These are phyloP conservation scores for Vultur gryphus DNA, from an alignment of 2,797 vertebrate genomes.

Conservation along the genomic window DNA sequence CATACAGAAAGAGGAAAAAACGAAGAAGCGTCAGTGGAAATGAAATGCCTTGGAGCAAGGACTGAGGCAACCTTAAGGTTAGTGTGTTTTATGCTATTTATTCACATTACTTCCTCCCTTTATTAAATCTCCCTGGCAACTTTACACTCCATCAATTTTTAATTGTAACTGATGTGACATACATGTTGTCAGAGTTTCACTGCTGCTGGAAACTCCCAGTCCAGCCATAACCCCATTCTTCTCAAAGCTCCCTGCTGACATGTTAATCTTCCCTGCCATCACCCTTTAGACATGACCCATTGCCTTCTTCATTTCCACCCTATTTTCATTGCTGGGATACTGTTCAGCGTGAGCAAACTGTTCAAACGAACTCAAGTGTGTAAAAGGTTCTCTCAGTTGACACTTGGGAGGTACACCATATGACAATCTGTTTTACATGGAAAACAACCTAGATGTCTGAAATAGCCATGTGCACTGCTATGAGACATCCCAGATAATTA, in stretches of 20 bases:
- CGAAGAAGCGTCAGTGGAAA: background rate
- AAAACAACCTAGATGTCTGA: background rate
- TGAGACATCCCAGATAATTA: conserved; percentile 2
- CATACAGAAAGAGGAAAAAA: background rate
- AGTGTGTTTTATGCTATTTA: background rate
- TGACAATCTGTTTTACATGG: background rate
- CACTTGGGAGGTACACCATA: background rate
- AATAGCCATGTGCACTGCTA: background rate
- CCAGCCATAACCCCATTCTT: background rate
- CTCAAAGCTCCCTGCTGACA: conserved; percentile 15
- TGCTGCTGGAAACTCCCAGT: conserved; percentile 10
- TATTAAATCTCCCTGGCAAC: background rate
- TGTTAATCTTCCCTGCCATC: conserved; percentile 27
- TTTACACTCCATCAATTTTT: conserved; percentile 31
- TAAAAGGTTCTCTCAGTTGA: background rate
- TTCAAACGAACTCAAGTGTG: background rate
- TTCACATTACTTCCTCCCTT: background rate
- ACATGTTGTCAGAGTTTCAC: background rate
- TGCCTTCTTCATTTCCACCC: background rate
- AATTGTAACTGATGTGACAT: conserved; percentile 18
- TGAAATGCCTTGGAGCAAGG: background rate
- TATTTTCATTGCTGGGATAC: background rate
- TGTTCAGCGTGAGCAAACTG: conserved; percentile 26
- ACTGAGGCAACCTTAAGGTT: background rate
- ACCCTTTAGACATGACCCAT: conserved; percentile 15